Conservation (phyloP, 2,113 vertebrate species). For the Noturus placidus region DNA sequence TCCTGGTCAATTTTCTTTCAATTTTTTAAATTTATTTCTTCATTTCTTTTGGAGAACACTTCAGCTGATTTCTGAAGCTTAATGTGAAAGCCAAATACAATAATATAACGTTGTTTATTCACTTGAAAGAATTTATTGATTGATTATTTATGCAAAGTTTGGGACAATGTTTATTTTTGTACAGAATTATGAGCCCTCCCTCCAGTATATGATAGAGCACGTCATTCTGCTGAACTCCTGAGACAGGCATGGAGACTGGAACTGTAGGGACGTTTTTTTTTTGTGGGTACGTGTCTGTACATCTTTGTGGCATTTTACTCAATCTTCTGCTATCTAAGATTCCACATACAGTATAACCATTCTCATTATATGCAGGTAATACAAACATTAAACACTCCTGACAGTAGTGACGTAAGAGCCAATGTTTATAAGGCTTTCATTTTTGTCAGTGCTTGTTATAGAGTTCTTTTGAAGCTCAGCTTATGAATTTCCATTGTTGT, state of each 20-base stretch:
- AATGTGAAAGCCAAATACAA: constrained; percentile 63
- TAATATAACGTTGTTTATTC: constrained; percentile 58
- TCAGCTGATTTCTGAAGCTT: constrained; percentile 65
- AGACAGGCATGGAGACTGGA: constrained; percentile 7
- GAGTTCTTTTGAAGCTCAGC: background rate
- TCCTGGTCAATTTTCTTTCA: constrained; percentile 24
- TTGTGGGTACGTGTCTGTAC: background rate
- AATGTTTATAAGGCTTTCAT: constrained; percentile 9
- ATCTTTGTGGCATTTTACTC: background rate
- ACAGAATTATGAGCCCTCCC: constrained; percentile 68
- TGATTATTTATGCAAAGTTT: constrained; percentile 79
- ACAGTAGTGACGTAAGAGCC: background rate
- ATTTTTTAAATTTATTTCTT: constrained; percentile 8
- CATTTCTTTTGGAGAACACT: constrained; percentile 49
- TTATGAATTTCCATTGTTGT: constrained; percentile 27
- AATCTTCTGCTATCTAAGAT: background rate
- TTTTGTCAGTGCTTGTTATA: constrained; percentile 1
- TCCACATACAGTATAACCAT: background rate
- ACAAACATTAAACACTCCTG: background rate
- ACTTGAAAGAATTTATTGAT: constrained; percentile 75
- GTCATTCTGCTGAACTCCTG: constrained; percentile 56
- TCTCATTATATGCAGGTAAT: background rate
- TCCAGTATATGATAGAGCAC: constrained; percentile 65
- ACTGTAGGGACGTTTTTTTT: background rate
- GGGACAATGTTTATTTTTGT: constrained; percentile 80